A percentile compares a stretch with the other conserved stretches of the same genome.
phyloP scores from a whole-genome alignment of 2,888 invertebrate species.

The Standfussiana lucernea region DNA sequence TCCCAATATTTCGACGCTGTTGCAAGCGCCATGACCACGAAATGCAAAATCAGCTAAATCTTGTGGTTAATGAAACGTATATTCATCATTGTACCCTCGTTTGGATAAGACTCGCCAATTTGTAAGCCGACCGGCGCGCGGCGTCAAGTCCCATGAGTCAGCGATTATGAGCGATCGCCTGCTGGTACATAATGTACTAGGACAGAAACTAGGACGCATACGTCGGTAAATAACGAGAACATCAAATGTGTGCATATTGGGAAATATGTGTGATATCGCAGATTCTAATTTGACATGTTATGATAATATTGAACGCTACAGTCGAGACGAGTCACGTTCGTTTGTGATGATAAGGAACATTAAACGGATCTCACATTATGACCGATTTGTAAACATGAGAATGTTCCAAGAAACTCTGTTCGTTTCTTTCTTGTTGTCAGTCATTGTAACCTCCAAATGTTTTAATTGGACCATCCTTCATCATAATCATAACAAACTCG shows the following conservation, averaged over 20 bases:
- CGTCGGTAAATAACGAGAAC: constrained; percentile 29
- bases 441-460: neutral
- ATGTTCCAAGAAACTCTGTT: constrained; percentile 3
- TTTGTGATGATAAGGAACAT: constrained; percentile 16
- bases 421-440: neutral
- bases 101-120: constrained; percentile 32
- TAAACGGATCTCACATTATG: constrained; percentile 9
- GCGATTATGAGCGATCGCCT: constrained; percentile 31
- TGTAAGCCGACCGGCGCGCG: constrained; percentile 8
- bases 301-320: constrained; percentile 18
- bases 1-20: too few relatives aligned
- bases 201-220: constrained; percentile 32
- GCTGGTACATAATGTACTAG: constrained; percentile 9
- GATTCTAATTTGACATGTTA: constrained; percentile 25
- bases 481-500: neutral
- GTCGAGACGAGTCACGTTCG: constrained; percentile 25
- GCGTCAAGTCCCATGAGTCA: constrained; percentile 47
- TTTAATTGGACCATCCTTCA: neutral
- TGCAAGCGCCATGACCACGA: too few relatives aligned
- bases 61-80: constrained; percentile 29
- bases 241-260: constrained; percentile 17
- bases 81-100: constrained; percentile 42
- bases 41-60: too few relatives aligned
- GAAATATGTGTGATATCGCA: constrained; percentile 23
- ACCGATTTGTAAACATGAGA: constrained; percentile 1